Base-by-base conservation (phyloP, 1,140 invertebrate species). In the Sesamia nonagrioides region DNA sequence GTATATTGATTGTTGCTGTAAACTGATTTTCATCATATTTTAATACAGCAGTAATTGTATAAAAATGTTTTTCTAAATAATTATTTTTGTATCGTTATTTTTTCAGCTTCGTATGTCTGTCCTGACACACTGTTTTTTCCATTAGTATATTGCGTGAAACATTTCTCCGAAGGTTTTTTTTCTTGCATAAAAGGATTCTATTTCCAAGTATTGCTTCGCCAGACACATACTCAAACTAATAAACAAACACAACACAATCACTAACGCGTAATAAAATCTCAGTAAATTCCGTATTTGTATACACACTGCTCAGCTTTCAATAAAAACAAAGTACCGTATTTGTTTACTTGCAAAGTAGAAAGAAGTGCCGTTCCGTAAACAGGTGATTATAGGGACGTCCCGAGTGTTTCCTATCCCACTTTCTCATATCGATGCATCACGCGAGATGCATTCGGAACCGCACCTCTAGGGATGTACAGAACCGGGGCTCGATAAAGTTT, bases 341-440 rank as follows among this genome's bases (percentile, higher is more conserved):
- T 68, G 42, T 68, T 72, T 72, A 50, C 40, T 45, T 61, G 18
- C 40, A 54, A 68, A 66, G 17, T 68, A 52, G 74, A 66, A 77
- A 77, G 61, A 68, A 77, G 61, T 63, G 73, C 42, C 33, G 60
- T 76, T 74, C 63, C 56, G 69, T 80, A 73, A 84, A 81, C 77
- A 84, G 81, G 86, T 91, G 88, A 93, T 91, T 89, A 92, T 81
- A 50, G 78, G 63, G 68, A 77, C 79, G 77, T 88, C 91, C 81
- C 86, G 18, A 33, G 88, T 82, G 88, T 78, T 86, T 85, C 48
- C 78, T 78, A 88, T 82, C 82, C 82, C 79, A 88, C 86, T 89
- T 86, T 91, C 90, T 89, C 88, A 89, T 88, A 87, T 87, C 80
- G 66, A 92, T 92, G 87, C 88, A 91, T 88, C 88, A 88, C 85